phyloP scores from a whole-genome alignment of 2,113 vertebrate species.

The Platycercus adscitus region DNA sequence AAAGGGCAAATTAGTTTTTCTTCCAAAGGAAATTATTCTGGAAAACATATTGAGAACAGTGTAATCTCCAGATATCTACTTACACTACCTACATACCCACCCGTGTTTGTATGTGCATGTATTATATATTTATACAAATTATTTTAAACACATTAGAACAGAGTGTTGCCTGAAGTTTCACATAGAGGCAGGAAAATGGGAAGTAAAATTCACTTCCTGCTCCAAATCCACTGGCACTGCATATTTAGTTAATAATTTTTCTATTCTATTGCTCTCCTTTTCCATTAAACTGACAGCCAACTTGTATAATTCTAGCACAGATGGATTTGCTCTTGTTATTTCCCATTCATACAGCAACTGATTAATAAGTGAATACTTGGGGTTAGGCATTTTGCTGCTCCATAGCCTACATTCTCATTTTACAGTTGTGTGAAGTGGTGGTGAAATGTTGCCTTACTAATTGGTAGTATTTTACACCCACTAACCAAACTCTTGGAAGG shows the following conservation, averaged over 20 bases:
- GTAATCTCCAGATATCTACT: not conserved
- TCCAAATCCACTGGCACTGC: not conserved
- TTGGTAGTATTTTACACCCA: conserved; percentile 18
- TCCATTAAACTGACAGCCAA: not conserved
- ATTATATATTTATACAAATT: not conserved
- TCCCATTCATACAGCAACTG: not conserved
- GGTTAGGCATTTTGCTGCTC: not conserved
- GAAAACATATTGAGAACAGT: not conserved
- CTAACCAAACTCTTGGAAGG: not conserved
- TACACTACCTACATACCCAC: not conserved
- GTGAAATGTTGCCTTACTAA: conserved; percentile 1
- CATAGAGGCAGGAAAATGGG: not conserved
- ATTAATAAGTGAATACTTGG: not conserved
- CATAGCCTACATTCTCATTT: not conserved
- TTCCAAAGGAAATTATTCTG: not conserved
- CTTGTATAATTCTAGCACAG: not conserved
- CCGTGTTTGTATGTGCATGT: not conserved
- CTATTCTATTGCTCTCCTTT: not conserved
- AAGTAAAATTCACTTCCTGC: not conserved
- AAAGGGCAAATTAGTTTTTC: conserved; percentile 5
- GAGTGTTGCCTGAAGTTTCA: not conserved
- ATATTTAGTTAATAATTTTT: not conserved
- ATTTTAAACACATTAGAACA: not conserved
- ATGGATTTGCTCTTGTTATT: not conserved
- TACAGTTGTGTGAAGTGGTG: not conserved